Percentiles rank a stretch among this genome's conserved stretches.
Conservation (phyloP, 2,888 invertebrate genomes). For the Elegia similella region DNA sequence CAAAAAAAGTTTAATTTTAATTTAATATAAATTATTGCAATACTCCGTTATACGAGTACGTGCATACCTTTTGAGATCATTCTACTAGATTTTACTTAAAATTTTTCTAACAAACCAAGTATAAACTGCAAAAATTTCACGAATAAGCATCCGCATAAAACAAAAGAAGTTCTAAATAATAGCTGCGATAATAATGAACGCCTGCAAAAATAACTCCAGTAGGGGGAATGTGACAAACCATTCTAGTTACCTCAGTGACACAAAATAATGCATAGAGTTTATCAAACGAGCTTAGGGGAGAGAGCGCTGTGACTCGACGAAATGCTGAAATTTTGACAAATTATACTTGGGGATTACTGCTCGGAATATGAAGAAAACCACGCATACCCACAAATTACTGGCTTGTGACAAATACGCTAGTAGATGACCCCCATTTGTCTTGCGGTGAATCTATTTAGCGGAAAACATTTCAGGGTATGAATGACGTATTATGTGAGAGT, state of each 20-base stretch:
- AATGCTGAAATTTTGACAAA: conserved; percentile 69
- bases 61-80: too few relatives aligned
- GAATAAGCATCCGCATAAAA: background rate
- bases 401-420: conserved; percentile 55
- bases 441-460: conserved; percentile 46
- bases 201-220: conserved; percentile 18
- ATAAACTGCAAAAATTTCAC: background rate
- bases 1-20: too few relatives aligned
- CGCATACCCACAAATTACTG: conserved; percentile 64
- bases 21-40: too few relatives aligned
- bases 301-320: conserved; percentile 37
- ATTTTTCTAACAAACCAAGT: too few relatives aligned
- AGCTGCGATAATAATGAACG: conserved; percentile 13
- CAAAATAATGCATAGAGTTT: conserved; percentile 52
- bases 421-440: conserved; percentile 59
- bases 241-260: conserved; percentile 34
- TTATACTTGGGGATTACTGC: conserved; percentile 59
- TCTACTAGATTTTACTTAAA: too few relatives aligned
- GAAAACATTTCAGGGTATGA: background rate
- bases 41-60: too few relatives aligned
- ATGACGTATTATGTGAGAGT: conserved; percentile 18
- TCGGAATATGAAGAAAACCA: conserved; percentile 65
- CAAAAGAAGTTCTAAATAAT: conserved; percentile 8
- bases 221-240: conserved; percentile 29
- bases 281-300: conserved; percentile 48